phyloP scores from a whole-genome alignment of 2,113 vertebrate genomes.

The Leucoraja erinaceus region DNA sequence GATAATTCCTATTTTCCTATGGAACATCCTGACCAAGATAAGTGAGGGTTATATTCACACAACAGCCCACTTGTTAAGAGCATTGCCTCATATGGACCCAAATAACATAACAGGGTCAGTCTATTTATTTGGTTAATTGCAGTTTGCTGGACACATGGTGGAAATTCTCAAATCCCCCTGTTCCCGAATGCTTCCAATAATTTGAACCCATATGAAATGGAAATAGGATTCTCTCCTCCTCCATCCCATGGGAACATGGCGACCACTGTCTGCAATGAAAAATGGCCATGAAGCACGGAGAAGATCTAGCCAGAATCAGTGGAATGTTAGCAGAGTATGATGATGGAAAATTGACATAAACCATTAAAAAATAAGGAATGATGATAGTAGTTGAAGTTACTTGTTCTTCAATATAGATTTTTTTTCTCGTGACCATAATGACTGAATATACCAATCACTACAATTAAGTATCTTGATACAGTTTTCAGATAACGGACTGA shows the following conservation, averaged over 20 bases:
- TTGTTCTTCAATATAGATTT: background rate
- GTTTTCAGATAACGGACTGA: constrained; percentile 69
- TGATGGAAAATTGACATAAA: background rate
- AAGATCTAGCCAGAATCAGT: background rate
- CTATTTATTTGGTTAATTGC: background rate
- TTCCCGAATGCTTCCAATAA: background rate
- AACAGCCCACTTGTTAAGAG: background rate
- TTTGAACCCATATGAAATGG: background rate
- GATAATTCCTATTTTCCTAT: background rate
- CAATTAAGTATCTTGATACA: constrained; percentile 43
- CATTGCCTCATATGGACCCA: background rate
- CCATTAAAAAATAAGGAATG: no score
- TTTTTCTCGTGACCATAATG: background rate
- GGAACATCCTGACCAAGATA: background rate
- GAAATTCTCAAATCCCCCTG: background rate
- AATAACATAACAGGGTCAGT: background rate
- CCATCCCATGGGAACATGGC: background rate
- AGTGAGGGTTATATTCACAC: no score
- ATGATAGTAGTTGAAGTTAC: background rate
- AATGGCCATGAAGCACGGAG: background rate
- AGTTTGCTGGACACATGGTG: background rate
- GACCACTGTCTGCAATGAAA: background rate
- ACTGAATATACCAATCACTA: background rate
- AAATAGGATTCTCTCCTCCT: background rate
- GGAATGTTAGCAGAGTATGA: background rate